These are phyloP conservation scores for Tympanoctomys barrerae DNA, from an alignment of 2,797 vertebrate genomes.

Conservation along the genomic window DNA sequence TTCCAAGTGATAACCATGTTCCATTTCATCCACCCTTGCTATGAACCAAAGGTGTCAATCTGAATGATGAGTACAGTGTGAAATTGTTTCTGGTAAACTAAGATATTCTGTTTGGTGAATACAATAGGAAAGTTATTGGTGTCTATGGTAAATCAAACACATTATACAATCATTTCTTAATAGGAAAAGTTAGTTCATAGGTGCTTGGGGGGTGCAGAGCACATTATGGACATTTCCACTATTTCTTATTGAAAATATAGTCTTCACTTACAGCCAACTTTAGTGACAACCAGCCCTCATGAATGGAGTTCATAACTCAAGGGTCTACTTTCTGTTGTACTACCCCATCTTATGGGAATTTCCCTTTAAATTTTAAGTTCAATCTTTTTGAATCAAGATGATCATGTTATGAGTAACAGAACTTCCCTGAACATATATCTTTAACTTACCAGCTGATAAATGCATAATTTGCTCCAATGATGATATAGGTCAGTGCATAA, in stretches of 20 bases:
- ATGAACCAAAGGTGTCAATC: not conserved
- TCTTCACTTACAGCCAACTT: not conserved
- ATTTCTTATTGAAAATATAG: not conserved
- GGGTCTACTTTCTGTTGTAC: not conserved
- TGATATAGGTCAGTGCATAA: slow-evolving; percentile 91
- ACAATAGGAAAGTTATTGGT: not conserved
- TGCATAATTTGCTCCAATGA: slow-evolving; percentile 91
- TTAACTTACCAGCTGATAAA: slow-evolving; percentile 93
- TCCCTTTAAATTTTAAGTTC: slow-evolving; percentile 44
- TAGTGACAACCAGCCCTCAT: not conserved
- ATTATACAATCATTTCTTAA: not conserved
- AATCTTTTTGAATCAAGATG: not conserved
- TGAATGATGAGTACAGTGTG: not conserved
- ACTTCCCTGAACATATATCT: slow-evolving; percentile 4
- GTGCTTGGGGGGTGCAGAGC: not conserved
- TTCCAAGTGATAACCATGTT: not conserved
- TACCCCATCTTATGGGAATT: not conserved
- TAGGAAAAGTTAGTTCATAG: not conserved
- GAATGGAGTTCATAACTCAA: not conserved
- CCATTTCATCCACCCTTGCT: not conserved
- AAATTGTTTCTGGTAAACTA: not conserved
- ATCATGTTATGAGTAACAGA: not conserved
- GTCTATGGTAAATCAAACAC: not conserved
- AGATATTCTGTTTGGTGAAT: not conserved
- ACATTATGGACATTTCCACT: not conserved